Conservation (phyloP, 2,797 vertebrate species). For the Takifugu ocellatus region DNA sequence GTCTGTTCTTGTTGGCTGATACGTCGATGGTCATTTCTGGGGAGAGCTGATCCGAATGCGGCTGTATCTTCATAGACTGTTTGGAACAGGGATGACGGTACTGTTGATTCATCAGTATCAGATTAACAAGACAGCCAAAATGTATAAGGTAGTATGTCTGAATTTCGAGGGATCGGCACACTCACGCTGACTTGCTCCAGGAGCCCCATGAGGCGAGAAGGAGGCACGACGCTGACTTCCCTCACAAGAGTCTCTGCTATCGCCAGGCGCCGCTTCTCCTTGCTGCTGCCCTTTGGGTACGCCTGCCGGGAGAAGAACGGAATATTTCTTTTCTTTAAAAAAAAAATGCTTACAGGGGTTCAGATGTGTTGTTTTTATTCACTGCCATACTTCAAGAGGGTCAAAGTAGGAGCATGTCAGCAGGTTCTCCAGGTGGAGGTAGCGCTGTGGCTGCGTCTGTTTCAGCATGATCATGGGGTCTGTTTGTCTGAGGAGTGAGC, state of each 20-base stretch:
- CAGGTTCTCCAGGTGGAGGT: slow-evolving; percentile 89
- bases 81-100: slow-evolving; percentile 4
- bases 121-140: background rate
- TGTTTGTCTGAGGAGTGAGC: slow-evolving; percentile 90
- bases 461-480: slow-evolving; percentile 99
- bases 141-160: too few relatives aligned
- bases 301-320: slow-evolving; percentile 70
- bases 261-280: slow-evolving; percentile 91
- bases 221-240: slow-evolving; percentile 97
- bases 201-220: slow-evolving; percentile 93
- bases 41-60: slow-evolving; percentile 83
- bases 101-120: background rate
- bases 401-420: slow-evolving; percentile 93
- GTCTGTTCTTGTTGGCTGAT: slow-evolving; percentile 85
- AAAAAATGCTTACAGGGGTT: background rate
- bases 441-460: slow-evolving; percentile 90
- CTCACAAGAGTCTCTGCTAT: slow-evolving; percentile 93
- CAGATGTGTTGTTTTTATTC: background rate
- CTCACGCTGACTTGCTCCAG: slow-evolving; percentile 85
- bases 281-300: slow-evolving; percentile 93
- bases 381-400: slow-evolving; percentile 84
- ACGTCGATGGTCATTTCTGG: slow-evolving; percentile 89
- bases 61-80: slow-evolving; percentile 90
- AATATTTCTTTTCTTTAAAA: background rate
- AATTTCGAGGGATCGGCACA: slow-evolving; percentile 7